Evolutionary conservation across 2,113 vertebrate species (phyloP).

Genomic region (Muscicapa adusta): DNA sequence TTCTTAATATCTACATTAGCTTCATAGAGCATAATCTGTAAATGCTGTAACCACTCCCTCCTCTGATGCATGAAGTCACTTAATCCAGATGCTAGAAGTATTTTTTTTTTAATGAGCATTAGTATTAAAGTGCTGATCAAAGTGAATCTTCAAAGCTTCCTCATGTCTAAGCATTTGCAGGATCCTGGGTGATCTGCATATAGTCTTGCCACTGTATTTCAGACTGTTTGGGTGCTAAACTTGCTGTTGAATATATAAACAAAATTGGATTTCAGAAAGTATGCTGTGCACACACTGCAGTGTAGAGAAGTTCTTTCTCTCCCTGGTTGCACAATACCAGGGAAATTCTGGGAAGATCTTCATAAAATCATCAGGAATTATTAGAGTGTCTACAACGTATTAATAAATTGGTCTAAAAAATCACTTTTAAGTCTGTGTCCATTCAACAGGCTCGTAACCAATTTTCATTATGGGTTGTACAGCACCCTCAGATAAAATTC

Average conservation of each 20-base stretch:
- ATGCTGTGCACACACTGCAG: neutral
- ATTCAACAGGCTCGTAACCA: neutral
- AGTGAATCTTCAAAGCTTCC: neutral
- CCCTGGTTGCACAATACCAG: neutral
- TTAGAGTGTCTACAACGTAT: neutral
- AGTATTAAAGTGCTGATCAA: constrained; percentile 13
- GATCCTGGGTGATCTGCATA: neutral
- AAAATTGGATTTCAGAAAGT: neutral
- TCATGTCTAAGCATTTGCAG: neutral
- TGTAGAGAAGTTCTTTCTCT: neutral
- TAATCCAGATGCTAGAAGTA: neutral
- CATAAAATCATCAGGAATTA: neutral
- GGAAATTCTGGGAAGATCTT: neutral
- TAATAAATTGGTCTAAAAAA: neutral
- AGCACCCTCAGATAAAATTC: neutral
- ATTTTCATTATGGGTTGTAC: neutral
- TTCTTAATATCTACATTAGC: constrained; percentile 16
- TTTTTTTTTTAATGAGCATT: neutral
- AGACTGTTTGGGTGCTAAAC: neutral
- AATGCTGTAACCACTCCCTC: neutral
- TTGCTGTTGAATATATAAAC: neutral
- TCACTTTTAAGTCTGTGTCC: neutral
- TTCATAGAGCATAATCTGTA: neutral
- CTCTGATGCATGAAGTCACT: neutral
- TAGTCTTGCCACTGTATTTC: neutral